Base-by-base conservation (phyloP, 2,888 invertebrate genomes). In the Priocnemis perturbator region DNA sequence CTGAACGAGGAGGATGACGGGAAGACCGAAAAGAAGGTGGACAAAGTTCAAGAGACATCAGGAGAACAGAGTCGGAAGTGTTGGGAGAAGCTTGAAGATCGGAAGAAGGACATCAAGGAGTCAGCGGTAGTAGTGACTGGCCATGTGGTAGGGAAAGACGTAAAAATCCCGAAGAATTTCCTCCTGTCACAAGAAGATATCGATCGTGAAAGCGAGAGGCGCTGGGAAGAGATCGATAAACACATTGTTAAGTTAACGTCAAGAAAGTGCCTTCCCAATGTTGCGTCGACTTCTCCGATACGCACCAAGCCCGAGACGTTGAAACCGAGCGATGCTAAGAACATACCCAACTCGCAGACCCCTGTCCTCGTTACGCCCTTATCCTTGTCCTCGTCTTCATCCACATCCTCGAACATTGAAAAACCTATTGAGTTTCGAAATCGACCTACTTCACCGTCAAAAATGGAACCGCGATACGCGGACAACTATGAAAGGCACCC, bases 401-500 rank as follows among this genome's bases (percentile, higher is more conserved):
- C n/a, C 45, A 17, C 44, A 19, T 14, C 60, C 0, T 1, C 30
- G 0, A 61, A n/a, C 7, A 19, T 5, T 0, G 69, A 70, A 0
- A 70, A 67, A 23, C 0, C 17, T 26, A 0, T 37, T 0, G 74
- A 74, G 14, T 58, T 59, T 14, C 69, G 69, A 17, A 59, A 59
- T 50, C 53, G 2, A 64, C 72, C 63, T 21, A 7, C 64, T 21
- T 73, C 71, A 0, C 66, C 70, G 37, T 70, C 67, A 2, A 78
- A 76, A 11, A 11, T 52, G 0, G 83, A 85, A 20, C 81, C 80
- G 3, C 79, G 86, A 17, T 86, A 83, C 44, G 78, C 85, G 0
- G 85, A 87, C 50, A 87, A 86, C 62, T 86, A 86, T n/a, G 87
- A 87, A 50, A 77, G 85, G 17, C 83, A 84, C 71, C 82, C 85